A percentile compares a stretch with the other conserved stretches of the same genome.
phyloP scores from a whole-genome alignment of 2,113 vertebrate genomes.

The Orthonyx spaldingii region DNA sequence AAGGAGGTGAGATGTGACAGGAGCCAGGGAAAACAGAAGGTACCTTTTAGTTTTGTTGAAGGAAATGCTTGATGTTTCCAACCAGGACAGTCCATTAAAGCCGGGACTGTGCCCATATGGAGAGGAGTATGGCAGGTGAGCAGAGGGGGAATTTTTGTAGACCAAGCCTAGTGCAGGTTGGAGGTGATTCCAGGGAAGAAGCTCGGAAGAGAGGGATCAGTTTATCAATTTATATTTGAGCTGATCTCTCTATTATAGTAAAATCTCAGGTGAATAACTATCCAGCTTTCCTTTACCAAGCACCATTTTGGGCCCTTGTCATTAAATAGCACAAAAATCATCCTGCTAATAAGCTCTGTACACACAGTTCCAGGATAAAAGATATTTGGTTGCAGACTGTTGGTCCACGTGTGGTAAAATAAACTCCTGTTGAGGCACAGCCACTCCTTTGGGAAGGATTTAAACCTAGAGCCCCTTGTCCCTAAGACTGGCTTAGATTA shows the following conservation, averaged over 20 bases:
- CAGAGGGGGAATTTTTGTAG: neutral
- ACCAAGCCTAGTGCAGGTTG: neutral
- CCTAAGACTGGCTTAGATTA: neutral
- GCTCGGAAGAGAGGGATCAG: neutral
- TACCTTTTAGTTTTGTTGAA: neutral
- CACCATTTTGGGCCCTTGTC: neutral
- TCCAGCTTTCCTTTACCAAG: neutral
- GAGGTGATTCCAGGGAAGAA: neutral
- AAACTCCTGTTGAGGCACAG: neutral
- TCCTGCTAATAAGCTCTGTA: accelerated
- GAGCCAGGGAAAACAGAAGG: neutral
- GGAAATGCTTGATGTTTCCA: neutral
- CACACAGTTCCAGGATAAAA: accelerated
- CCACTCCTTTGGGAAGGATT: neutral
- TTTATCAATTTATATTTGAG: neutral
- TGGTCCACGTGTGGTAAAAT: accelerated
- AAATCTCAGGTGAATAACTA: neutral
- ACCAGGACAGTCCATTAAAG: neutral
- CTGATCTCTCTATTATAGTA: accelerated
- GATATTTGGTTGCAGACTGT: neutral
- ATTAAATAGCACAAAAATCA: neutral
- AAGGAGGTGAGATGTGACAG: neutral
- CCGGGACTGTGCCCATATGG: accelerated
- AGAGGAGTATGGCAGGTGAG: neutral
- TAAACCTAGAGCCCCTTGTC: neutral